Base-by-base conservation (phyloP, 2,113 vertebrate species). In the Xiphophorus maculatus region DNA sequence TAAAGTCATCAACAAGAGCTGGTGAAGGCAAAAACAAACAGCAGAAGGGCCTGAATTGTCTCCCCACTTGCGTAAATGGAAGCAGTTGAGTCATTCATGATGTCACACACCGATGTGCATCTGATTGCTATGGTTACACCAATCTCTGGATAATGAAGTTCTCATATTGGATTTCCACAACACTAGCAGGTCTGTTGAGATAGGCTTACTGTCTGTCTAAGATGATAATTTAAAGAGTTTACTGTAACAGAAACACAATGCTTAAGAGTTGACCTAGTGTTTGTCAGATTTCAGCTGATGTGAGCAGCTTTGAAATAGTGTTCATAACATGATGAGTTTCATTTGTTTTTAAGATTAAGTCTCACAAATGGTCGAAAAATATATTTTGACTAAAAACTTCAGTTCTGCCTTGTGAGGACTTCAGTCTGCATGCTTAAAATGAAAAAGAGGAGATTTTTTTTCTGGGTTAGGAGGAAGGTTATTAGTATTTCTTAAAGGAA, bases 71-170 rank as follows among this genome's bases (percentile, higher is more conserved):
- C 89, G 87, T 82, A 91, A 86, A 90, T 86, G 81, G 81, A 80
- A 78, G 69, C 73, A 67, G 88, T 74, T 83, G 81, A 90, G 89
- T 87, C 87, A 90, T 71, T 76, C 67, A 73, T 93, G 92, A 94
- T 92, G 92, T 94, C 93, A 93, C 60, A 32, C 66, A 65, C 74
- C 76, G 81, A 89, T 92, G 90, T 87, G 91, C 89, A 91, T 93
- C 87, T 82, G 68, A 93, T 94, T 77, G 67, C 91, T 84, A 93
- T 89, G 92, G 93, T 86, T 82, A 93, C 88, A 73, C 76, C 80
- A 87, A 80, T 89, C 83, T 79, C 67, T 73, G 80, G 68, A 86
- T 61, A 69, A 73, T 63, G 74, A 80, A 70, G 84, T 80, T 77
- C 76, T 76, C 66, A 76, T 60, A 77, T 75, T 79, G 73, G 85